Evolutionary conservation across 2,113 vertebrate species (phyloP).

Genomic region (Dendrocopos noguchii): DNA sequence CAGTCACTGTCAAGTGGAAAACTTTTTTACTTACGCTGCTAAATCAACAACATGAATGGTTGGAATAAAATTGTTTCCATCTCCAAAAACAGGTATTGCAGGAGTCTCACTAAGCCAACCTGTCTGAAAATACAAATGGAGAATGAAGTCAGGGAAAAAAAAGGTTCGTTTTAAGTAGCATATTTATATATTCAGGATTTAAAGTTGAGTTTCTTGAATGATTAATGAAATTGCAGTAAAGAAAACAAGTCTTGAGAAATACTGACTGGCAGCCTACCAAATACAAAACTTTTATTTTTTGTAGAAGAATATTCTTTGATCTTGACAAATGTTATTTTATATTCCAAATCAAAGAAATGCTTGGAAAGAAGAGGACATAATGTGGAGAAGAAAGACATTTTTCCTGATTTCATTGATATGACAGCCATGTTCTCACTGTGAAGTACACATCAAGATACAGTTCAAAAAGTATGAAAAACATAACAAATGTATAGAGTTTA

Average conservation of each 20-base stretch:
- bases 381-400: not conserved
- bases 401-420: not conserved
- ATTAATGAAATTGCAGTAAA: not conserved
- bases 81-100: slow-evolving; percentile 84
- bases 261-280: not conserved
- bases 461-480: not conserved
- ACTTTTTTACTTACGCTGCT: slow-evolving; percentile 78
- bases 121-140: slow-evolving; percentile 62
- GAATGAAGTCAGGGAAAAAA: not conserved
- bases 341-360: not conserved
- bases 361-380: not conserved
- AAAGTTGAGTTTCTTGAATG: not conserved
- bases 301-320: not conserved
- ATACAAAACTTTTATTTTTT: not conserved
- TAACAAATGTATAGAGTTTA: not conserved
- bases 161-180: not conserved
- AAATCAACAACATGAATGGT: slow-evolving; percentile 90
- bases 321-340: not conserved
- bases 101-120: slow-evolving; percentile 84
- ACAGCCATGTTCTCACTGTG: not conserved
- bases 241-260: not conserved
- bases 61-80: slow-evolving; percentile 86
- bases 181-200: not conserved
- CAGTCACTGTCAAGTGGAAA: not conserved
- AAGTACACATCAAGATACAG: not conserved